Base-by-base conservation (phyloP, 2,797 vertebrate genomes). In the Microchirus variegatus region DNA sequence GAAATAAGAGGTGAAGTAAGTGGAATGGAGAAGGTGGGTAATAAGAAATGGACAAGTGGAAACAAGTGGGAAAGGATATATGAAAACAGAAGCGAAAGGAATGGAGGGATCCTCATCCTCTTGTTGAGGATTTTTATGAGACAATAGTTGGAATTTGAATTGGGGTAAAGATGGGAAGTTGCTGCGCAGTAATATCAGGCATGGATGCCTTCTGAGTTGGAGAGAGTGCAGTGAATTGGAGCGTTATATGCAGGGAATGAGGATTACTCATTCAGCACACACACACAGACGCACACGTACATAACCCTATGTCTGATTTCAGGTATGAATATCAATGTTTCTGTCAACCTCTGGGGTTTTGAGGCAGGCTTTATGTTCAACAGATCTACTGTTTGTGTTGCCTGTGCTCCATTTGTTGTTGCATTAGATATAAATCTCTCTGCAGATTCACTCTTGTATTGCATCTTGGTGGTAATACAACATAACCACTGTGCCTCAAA, bases 301-400 rank as follows among this genome's bases (percentile, higher is more conserved):
- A 62, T 47, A 61, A 13, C 49, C 63, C 42, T 38, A 63, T 43
- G 40, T 51, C 50, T 59, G 2, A 10, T 53, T 18, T 58, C 38
- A 53, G 49, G 60, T 70, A 70, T 81, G 75, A 85, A 84, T 86
- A 77, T 68, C 49, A 81, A 67, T 52, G 54, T 56, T n/a, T 71
- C 35, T 41, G 56, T 58, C 67, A 67, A 40, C 68, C 53, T 44
- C 38, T 42, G 41, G 41, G 49, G 59, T 61, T 70, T 70, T 72
- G 62, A 66, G 38, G 22, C 12, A 0, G 52, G 58, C 49, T 83
- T 70, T 62, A 52, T 22, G 59, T 59, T 53, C 56, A 81, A 73
- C 72, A 65, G 50, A 84, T 66, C 54, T 58, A 59, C 65, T 52
- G 59, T 85, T 76, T 74, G 63, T 63, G 69, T 67, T 62, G 56